Percentiles rank a stretch among this genome's conserved stretches.
phyloP scores from a whole-genome alignment of 1,140 invertebrate species.

The Papilio polyxenes region DNA sequence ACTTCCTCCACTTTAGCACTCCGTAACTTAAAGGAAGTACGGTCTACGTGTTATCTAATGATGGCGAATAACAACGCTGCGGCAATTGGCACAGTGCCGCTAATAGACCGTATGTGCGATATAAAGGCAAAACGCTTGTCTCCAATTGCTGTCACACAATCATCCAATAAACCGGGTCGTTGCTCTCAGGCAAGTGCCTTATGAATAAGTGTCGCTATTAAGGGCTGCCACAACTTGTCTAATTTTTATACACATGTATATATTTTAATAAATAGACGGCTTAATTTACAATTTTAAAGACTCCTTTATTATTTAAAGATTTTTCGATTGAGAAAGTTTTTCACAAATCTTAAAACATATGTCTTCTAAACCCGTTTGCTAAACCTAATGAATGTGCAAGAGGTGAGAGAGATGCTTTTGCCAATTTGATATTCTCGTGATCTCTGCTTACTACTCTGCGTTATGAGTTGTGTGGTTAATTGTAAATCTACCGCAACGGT shows the following conservation, averaged over 20 bases:
- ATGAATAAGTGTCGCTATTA: slow-evolving; percentile 35
- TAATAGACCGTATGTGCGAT: slow-evolving; percentile 15
- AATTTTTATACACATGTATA: too few species aligned
- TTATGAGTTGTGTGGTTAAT: not conserved
- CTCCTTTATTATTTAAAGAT: too few species aligned
- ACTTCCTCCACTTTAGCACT: not conserved
- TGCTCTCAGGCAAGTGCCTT: slow-evolving; percentile 34
- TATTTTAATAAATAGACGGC: too few species aligned
- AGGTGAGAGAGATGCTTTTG: too few species aligned
- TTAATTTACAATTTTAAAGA: too few species aligned
- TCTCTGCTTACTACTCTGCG: too few species aligned
- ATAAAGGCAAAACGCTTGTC: slow-evolving; percentile 39
- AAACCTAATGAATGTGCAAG: too few species aligned
- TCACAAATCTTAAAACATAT: too few species aligned
- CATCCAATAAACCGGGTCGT: slow-evolving; percentile 39
- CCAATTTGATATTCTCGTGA: too few species aligned
- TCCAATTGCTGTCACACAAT: slow-evolving; percentile 39
- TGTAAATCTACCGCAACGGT: not conserved
- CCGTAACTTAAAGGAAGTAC: not conserved
- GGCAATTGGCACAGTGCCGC: slow-evolving; percentile 16
- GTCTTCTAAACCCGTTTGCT: too few species aligned
- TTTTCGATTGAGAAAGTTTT: too few species aligned
- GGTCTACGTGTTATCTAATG: not conserved
- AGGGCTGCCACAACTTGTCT: slow-evolving; percentile 4
- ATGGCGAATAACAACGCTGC: slow-evolving; percentile 6